Evolutionary conservation across 2,113 vertebrate species (phyloP), one percentile per base, ranked within the genome.

Genomic region (Carollia perspicillata): DNA sequence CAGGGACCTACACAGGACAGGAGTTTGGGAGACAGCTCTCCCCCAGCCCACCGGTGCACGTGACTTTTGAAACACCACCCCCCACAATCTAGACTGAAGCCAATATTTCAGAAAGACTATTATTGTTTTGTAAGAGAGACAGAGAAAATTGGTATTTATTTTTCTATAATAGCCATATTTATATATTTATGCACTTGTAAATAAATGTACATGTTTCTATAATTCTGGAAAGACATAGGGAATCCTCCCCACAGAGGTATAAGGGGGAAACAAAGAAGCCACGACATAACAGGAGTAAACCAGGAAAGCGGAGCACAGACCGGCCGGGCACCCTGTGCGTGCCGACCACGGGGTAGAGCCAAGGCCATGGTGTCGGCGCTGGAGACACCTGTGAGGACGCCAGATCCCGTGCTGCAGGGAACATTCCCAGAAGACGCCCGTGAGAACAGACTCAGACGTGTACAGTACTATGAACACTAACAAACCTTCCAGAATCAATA

Each of bases 111-210:
- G 84, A 97, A 98, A 98, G 97, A 98, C 98, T 98, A 90, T 95
- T 93, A 18, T 85, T 42, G 23, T 97, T 89, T 90, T 74, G 97
- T 97, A 98, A 98, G 97, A 98, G 96, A 98, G 97, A 93, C 89
- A 98, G 98, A 98, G 98, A 98, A 98, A 98, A 98, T 97, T 93
- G 97, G 98, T 99, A 99, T 99, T 99, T 99, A 99, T 99, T 99
- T 99, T 99, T 99, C 98, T 99, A 99, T 99, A 98, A 99, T 98
- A 98, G 98, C 98, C 98, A 98, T 99, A 99, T 99, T 99, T 99
- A 99, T 99, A 99, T 99, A 99, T 99, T 99, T 99, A 99, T 99
- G 98, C 98, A 98, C 98, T 98, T 99, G 99, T 99, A 99, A 99
- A 99, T 99, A 99, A 98, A 98, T 98, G 97, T 98, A 97, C 98